Evolutionary conservation across 2,113 vertebrate genomes (phyloP), one percentile per base, ranked within the genome.

Genomic region (Verasper variegatus): DNA sequence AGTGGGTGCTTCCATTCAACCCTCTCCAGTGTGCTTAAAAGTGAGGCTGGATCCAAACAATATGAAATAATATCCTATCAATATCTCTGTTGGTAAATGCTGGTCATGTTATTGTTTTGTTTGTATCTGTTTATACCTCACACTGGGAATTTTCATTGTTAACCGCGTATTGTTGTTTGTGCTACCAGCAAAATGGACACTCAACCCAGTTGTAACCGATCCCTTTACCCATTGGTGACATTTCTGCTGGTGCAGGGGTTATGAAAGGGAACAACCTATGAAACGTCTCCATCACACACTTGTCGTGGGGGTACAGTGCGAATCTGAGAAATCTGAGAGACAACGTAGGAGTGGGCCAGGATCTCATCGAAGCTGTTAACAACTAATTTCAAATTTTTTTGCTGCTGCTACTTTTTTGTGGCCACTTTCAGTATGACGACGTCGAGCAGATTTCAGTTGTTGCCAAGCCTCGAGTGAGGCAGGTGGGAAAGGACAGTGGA

Each of bases 371-470:
- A 89, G 79, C 78, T 75, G 81, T 86, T 86, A 77, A 83, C 81
- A 71, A 89, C 90, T 74, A 91, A 86, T 87, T 87, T 56, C 21
- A 24, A 23, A n/a, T 20, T 40, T 42, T 85, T 88, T 85, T 96
- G 95, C 95, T 95, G 94, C 94, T 95, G 94, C 94, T 96, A 95
- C 93, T 88, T 83, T 90, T 88, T 88, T 84, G 93, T 95, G 94
- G 93, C 94, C 94, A 94, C 88, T 79, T 86, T 81, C 83, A 81
- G 69, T 68, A 64, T 77, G 63, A 56, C 91, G 79, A 88, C 84
- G 88, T 92, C 86, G 89, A 85, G 91, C 88, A 89, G 80, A 76
- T 84, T 66, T 84, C 65, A 77, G 65, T 26, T 74, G 81, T 77
- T 66, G 72, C 61, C 31, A 62, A 23, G 81, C 79, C 67, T 85